A percentile compares a stretch with the other conserved stretches of the same genome.
Evolutionary conservation across 2,888 invertebrate species (phyloP).

Genomic region (Lasioglossum vierecki): DNA sequence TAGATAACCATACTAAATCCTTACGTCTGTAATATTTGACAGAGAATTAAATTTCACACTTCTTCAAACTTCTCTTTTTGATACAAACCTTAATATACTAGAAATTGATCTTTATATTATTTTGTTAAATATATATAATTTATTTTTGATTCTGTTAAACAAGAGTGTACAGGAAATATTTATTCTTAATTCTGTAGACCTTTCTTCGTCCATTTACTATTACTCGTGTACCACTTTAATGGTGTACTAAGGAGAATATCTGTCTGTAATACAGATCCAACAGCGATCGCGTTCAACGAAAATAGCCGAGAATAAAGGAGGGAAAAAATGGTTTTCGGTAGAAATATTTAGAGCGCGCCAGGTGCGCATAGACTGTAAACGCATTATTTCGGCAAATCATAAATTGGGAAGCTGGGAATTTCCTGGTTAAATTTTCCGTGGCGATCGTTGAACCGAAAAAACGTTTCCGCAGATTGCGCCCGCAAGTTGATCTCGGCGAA

Average conservation of each 20-base stretch:
- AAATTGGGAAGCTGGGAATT: neutral
- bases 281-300: no score
- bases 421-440: neutral
- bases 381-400: neutral
- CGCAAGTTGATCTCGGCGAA: conserved; percentile 37
- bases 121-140: no score
- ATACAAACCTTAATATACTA: neutral
- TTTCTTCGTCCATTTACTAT: no score
- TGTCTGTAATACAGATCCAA: no score
- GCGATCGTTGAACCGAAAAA: conserved; percentile 21
- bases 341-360: neutral
- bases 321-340: neutral
- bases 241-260: no score
- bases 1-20: conserved; percentile 52
- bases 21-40: conserved; percentile 22
- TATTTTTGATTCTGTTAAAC: no score
- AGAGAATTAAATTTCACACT: neutral
- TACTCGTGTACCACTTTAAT: no score
- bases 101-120: no score
- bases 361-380: neutral
- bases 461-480: conserved; percentile 14
- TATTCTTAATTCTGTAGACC: no score
- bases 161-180: no score
- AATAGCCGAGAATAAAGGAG: no score
- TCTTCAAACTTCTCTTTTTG: no score